A percentile compares a stretch with the other conserved stretches of the same genome.
phyloP scores from a whole-genome alignment of 2,113 vertebrate genomes.

The Odontophorus gujanensis region DNA sequence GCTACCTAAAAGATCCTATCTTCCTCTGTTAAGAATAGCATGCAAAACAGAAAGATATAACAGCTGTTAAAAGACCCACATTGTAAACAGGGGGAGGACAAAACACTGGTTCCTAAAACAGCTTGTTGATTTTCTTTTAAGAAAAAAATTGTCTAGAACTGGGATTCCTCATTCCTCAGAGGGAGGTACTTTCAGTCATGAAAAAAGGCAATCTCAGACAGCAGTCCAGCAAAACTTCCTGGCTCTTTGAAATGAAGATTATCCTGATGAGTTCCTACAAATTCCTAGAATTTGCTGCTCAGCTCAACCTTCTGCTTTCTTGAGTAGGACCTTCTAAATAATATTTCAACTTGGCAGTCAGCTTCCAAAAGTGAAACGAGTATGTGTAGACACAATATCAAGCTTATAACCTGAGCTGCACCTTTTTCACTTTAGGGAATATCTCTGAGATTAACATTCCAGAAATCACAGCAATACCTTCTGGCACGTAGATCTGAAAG shows the following conservation, averaged over 20 bases:
- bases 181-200: background rate
- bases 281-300: background rate
- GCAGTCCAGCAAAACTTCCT: background rate
- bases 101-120: background rate
- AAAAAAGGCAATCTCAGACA: background rate
- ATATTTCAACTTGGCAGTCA: background rate
- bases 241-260: background rate
- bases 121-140: background rate
- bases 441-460: background rate
- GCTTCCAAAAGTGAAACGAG: background rate
- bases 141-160: background rate
- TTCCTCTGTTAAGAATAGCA: background rate
- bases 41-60: background rate
- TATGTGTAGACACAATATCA: background rate
- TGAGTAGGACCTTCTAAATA: background rate
- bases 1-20: background rate
- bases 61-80: background rate
- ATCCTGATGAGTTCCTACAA: background rate
- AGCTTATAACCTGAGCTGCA: background rate
- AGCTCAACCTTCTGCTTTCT: background rate
- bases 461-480: background rate
- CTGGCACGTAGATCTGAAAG: background rate
- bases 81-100: background rate
- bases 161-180: background rate
- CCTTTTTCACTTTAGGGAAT: background rate